Conservation (phyloP, 64 coral and sea anemone genomes). For the Hydrozoanthus tunicans region DNA sequence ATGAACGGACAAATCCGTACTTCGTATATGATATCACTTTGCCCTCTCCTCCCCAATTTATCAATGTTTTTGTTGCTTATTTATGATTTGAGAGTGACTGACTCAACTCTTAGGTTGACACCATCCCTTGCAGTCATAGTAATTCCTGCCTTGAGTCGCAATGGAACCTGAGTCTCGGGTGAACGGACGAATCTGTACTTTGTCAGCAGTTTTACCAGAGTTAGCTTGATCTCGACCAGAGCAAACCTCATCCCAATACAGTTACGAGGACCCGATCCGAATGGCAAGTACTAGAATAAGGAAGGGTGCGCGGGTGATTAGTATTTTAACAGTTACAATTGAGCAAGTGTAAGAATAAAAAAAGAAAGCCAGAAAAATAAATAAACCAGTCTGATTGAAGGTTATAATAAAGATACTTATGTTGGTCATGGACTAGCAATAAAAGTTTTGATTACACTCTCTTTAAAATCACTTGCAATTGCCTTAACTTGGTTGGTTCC, state of each 20-base stretch:
- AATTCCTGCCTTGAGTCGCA: not conserved
- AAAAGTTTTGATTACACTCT: no score
- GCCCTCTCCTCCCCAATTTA: no score
- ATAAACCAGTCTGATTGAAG: no score
- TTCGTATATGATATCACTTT: not conserved
- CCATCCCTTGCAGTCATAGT: not conserved
- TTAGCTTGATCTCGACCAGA: slow-evolving; percentile 47
- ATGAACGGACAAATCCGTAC: slow-evolving; percentile 1
- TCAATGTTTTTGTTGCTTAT: no score
- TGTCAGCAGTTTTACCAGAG: slow-evolving; percentile 26
- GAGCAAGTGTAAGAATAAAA: no score
- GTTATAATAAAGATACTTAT: no score
- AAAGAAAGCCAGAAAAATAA: no score
- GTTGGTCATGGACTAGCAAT: no score
- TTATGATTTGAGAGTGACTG: not conserved
- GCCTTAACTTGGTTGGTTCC: no score
- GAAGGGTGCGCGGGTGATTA: not conserved
- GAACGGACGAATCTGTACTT: slow-evolving; percentile 29
- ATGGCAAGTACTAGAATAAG: slow-evolving; percentile 36
- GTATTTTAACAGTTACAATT: no score
- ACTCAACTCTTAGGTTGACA: not conserved
- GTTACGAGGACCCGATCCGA: not conserved
- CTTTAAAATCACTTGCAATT: no score
- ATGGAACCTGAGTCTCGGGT: no score
- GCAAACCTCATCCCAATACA: not conserved